Base-by-base conservation (phyloP, 2,113 vertebrate species). In the Leptosomus discolor region DNA sequence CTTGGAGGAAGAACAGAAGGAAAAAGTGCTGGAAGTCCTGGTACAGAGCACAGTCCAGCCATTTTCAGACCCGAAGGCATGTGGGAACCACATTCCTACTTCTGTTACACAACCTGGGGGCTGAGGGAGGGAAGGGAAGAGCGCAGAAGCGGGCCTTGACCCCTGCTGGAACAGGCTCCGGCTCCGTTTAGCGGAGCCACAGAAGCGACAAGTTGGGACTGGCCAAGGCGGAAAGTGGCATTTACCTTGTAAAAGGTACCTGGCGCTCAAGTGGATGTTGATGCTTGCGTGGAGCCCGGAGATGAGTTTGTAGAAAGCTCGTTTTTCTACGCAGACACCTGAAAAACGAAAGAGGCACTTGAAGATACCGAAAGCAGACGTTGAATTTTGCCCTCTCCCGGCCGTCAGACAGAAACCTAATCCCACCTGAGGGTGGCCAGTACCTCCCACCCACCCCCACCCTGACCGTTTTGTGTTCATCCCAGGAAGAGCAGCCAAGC, bases 241-340 rank as follows among this genome's bases (percentile, higher is more conserved):
- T 96, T 97, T 96, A 99, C 99, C 99, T 95, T 99, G 98, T 84
- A 99, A 87, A 15, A 99, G 98, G 92, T 99, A 99, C 69, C 99
- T 98, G 94, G 99, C 99, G 15, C 99, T 99, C 96, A 99, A 94
- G 83, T 99, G 99, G 45, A 99, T 97, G 94, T 99, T 99, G 96
- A 99, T 99, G 97, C 99, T 99, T 63, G 99, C 96, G 1, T 99
- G 99, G 24, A 99, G 98, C 15, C 99, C 99, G 12, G 99, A 99
- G 81, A 99, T 97, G 22, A 99, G 98, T 36, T 98, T 98, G 95
- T 99, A 99, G 97, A 99, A 99, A 65, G 99, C 99, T 93, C 99
- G 98, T 94, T 99, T 99, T 97, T 99, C 99, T 90, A 99, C 98
- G 85, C 99, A 99, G 70, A 99, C 97, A 34, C 98, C 99, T 99